These are phyloP conservation scores for Tadarida brasiliensis DNA, from an alignment of 2,797 vertebrate genomes.

Conservation along the genomic window DNA sequence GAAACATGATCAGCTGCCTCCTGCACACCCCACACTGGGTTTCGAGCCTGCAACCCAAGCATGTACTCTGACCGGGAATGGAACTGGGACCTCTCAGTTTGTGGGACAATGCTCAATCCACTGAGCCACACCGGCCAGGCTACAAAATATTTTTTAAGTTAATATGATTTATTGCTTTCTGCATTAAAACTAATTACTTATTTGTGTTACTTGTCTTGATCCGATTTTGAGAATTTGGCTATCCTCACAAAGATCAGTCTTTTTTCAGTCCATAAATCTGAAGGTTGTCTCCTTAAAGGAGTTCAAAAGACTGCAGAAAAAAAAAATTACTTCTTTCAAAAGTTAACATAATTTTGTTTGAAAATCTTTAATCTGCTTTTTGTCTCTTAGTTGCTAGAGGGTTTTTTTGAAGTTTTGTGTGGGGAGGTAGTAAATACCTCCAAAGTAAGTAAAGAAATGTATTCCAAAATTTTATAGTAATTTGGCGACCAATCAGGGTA, in stretches of 20 bases:
- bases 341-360: constrained; percentile 58
- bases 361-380: constrained; percentile 45
- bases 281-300: constrained; percentile 16
- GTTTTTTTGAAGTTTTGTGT: not conserved
- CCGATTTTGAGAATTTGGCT: constrained; percentile 27
- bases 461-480: constrained; percentile 37
- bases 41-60: too few relatives aligned
- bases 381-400: not conserved
- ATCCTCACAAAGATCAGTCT: not conserved
- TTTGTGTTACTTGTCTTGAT: constrained; percentile 34
- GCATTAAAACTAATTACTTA: constrained; percentile 40
- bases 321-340: not conserved
- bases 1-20: too few relatives aligned
- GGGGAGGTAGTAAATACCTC: constrained; percentile 5
- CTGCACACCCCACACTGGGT: too few relatives aligned
- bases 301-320: not conserved
- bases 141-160: not conserved
- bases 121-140: too few relatives aligned
- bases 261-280: constrained; percentile 33
- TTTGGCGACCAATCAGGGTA: constrained; percentile 44
- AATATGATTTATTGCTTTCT: constrained; percentile 33
- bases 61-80: too few relatives aligned
- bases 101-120: too few relatives aligned
- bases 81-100: too few relatives aligned
- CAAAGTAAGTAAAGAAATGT: constrained; percentile 43